Base-by-base conservation (phyloP, 2,797 vertebrate genomes). In the Argya squamiceps region DNA sequence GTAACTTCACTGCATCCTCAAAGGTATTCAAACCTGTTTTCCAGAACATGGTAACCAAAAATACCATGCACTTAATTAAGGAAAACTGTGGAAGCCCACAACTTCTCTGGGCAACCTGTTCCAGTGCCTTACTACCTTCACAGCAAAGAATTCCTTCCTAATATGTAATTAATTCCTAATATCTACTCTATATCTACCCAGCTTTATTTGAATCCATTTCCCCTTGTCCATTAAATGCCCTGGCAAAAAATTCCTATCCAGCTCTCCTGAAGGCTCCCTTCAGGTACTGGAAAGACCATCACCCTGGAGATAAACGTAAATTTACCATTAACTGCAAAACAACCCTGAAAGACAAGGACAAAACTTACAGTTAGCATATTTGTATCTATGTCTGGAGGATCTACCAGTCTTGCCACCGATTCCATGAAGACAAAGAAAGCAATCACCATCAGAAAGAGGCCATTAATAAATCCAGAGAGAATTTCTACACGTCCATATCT, bases 381-480 rank as follows among this genome's bases (percentile, higher is more conserved):
- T 84, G 99, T 99, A 96, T 99, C 98, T 91, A 99, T 99, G 94
- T 99, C 99, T 23, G 99, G 99, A 96, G 99, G 99, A 97, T 99
- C 99, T 88, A 99, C 93, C 88, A 99, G 93, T 94, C 99, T 98
- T n/a, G 98, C 98, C 93, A 99, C 96, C 0, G 99, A 99, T 88
- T 99, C 99, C 96, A 99, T 87, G 95, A 99, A 99, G 85, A 99
- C 99, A 97, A 99, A 99, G 98, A 99, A 99, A 69, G 99, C 99
- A 96, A 99, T 99, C 96, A 99, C 99, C 98, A 99, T 99, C 75
- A 99, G 98, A 96, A 99, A 99, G 71, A 99, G 98, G 59, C 99
- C 99, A 83, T 99, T 99, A 97, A 99, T 99, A 97, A 99, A 99
- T 50, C 99, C 99, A 71, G 99, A 99, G 13, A 99, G 99, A 92